Percentiles rank a stretch among this genome's conserved stretches.
Evolutionary conservation across 1,140 invertebrate species (phyloP).

Genomic region (Pantala flavescens): DNA sequence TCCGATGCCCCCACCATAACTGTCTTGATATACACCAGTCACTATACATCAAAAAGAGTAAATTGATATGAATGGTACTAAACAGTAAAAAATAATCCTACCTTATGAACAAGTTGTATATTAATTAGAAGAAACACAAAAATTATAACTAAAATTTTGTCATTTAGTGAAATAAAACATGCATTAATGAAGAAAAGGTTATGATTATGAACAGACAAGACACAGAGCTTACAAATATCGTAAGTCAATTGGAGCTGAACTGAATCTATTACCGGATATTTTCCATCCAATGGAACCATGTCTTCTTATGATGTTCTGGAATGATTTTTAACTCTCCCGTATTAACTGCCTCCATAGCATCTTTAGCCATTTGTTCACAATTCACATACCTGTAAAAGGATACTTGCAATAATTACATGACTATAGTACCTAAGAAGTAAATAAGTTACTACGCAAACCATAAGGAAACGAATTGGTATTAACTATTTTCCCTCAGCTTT

Average conservation of each 20-base stretch:
- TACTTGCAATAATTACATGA: too few relatives aligned
- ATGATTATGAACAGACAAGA: too few relatives aligned
- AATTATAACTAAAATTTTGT: slow-evolving; percentile 1
- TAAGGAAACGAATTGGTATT: too few relatives aligned
- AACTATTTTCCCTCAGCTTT: too few relatives aligned
- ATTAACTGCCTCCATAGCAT: slow-evolving; percentile 69
- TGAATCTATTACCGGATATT: slow-evolving; percentile 47
- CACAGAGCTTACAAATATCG: too few relatives aligned
- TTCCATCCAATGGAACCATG: slow-evolving; percentile 93
- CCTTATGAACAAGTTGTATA: background rate
- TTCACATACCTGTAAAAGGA: slow-evolving; percentile 47
- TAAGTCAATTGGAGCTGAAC: slow-evolving; percentile 5
- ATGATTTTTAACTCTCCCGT: slow-evolving; percentile 81
- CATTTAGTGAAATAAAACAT: too few relatives aligned
- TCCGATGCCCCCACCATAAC: slow-evolving; percentile 98
- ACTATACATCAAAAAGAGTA: slow-evolving; percentile 28
- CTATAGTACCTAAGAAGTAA: too few relatives aligned
- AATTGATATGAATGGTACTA: slow-evolving; percentile 12
- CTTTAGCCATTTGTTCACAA: slow-evolving; percentile 71
- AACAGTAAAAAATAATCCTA: slow-evolving; percentile 14
- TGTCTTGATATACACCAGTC: slow-evolving; percentile 91
- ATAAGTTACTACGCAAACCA: too few relatives aligned
- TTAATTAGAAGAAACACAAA: slow-evolving; percentile 17
- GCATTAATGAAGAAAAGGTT: too few relatives aligned
- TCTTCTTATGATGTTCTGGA: slow-evolving; percentile 85